phyloP scores from a whole-genome alignment of 2,797 vertebrate species.

The Gouania willdenowi region DNA sequence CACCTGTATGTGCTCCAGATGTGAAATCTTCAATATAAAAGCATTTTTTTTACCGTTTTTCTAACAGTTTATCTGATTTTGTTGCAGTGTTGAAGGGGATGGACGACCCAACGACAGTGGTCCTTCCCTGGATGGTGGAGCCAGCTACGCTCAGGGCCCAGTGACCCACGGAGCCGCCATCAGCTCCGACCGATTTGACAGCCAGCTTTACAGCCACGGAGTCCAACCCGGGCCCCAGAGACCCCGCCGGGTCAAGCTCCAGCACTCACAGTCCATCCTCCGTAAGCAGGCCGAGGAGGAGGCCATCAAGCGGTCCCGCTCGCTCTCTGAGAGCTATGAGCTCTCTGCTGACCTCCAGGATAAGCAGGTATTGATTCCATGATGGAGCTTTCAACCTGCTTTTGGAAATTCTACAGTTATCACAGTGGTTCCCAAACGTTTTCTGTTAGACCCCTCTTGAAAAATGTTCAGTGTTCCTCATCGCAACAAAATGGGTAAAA shows the following conservation, averaged over 20 bases:
- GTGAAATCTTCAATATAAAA: not conserved
- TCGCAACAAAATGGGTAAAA: no score
- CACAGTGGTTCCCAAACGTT: no score
- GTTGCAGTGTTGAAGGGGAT: conserved; percentile 90
- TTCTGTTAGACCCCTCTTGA: no score
- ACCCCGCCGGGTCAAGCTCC: conserved; percentile 87
- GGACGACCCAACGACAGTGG: conserved; percentile 84
- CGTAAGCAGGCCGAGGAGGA: conserved; percentile 97
- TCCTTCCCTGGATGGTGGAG: conserved; percentile 83
- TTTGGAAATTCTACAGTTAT: no score
- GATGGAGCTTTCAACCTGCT: no score
- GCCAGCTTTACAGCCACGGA: conserved; percentile 78
- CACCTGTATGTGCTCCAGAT: no score
- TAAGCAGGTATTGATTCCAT: conserved; percentile 96
- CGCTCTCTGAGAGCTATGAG: conserved; percentile 98
- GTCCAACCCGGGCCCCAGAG: conserved; percentile 85
- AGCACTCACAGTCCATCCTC: conserved; percentile 94
- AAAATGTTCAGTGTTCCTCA: no score
- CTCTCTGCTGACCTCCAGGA: conserved; percentile 98
- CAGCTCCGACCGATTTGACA: conserved; percentile 89
- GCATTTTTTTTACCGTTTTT: no score
- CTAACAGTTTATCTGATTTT: conserved; percentile 7
- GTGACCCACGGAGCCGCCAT: conserved; percentile 85
- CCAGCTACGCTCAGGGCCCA: conserved; percentile 81
- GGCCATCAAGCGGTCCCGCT: conserved; percentile 94